Evolutionary conservation across 1,140 invertebrate species (phyloP).

Genomic region (Drosophila eugracilis): DNA sequence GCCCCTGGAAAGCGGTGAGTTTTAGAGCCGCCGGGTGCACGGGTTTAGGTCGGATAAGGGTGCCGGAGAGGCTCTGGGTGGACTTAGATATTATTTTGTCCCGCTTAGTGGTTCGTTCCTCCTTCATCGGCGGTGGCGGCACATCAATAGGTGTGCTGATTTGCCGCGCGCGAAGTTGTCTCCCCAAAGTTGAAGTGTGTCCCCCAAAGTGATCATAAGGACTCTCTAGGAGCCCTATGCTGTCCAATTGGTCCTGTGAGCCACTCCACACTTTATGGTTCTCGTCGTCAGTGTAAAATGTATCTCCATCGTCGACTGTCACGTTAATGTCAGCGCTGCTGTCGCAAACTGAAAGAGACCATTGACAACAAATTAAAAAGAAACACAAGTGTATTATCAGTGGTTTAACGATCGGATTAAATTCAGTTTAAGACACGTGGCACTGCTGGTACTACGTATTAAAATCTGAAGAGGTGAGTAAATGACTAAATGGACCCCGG

Average conservation of each 20-base stretch:
- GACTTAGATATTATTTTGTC: conserved; percentile 81
- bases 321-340: conserved; percentile 86
- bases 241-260: conserved; percentile 90
- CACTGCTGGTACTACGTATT: too few relatives aligned
- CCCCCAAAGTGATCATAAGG: conserved; percentile 89
- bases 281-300: conserved; percentile 94
- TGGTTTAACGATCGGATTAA: too few relatives aligned
- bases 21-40: conserved; percentile 76
- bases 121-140: conserved; percentile 88
- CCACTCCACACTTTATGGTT: conserved; percentile 97
- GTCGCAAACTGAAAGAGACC: conserved; percentile 85
- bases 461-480: too few relatives aligned
- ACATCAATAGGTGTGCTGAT: conserved; percentile 91
- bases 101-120: conserved; percentile 76
- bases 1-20: conserved; percentile 53
- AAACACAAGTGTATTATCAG: too few relatives aligned
- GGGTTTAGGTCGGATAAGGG: conserved; percentile 82
- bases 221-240: conserved; percentile 85
- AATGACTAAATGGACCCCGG: too few relatives aligned
- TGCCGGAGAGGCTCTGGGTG: conserved; percentile 83
- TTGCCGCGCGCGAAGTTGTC: conserved; percentile 92
- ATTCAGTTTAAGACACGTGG: too few relatives aligned
- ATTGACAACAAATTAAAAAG: too few relatives aligned
- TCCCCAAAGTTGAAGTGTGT: conserved; percentile 89
- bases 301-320: conserved; percentile 88